phyloP scores from a whole-genome alignment of 2,113 vertebrate species.

The Syngnathus scovelli region DNA sequence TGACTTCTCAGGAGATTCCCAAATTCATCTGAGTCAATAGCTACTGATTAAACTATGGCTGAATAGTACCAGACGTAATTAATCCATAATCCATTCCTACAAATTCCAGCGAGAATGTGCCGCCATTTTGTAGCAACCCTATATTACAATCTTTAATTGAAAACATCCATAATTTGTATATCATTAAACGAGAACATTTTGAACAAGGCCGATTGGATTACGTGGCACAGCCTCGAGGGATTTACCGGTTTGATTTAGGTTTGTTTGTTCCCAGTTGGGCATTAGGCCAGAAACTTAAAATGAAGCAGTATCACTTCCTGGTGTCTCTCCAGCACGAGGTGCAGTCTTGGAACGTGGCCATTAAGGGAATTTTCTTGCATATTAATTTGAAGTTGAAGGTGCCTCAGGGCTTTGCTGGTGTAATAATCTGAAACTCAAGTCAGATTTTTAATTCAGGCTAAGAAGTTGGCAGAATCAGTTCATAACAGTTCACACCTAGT shows the following conservation, averaged over 20 bases:
- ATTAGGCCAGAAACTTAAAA: conserved; percentile 21
- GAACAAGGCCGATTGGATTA: background rate
- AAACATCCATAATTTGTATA: background rate
- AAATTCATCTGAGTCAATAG: no score
- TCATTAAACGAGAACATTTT: background rate
- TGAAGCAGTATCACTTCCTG: conserved; percentile 34
- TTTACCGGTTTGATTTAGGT: conserved; percentile 28
- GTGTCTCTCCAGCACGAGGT: background rate
- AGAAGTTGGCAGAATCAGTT: conserved; percentile 19
- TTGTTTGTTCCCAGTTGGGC: conserved; percentile 38
- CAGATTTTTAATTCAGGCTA: conserved; percentile 3
- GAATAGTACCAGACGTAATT: background rate
- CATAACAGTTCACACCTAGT: conserved; percentile 14
- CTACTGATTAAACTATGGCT: background rate
- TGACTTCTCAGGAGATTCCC: no score
- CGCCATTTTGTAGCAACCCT: background rate
- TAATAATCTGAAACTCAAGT: conserved; percentile 17
- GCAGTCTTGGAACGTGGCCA: background rate
- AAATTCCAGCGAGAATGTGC: background rate
- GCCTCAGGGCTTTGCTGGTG: conserved; percentile 15
- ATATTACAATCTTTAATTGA: background rate
- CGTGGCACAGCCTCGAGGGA: background rate
- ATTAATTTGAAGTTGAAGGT: conserved; percentile 22
- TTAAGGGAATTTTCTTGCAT: background rate
- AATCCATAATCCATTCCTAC: background rate